phyloP scores from a whole-genome alignment of 2,888 invertebrate genomes.

The Troides oblongomaculatus region DNA sequence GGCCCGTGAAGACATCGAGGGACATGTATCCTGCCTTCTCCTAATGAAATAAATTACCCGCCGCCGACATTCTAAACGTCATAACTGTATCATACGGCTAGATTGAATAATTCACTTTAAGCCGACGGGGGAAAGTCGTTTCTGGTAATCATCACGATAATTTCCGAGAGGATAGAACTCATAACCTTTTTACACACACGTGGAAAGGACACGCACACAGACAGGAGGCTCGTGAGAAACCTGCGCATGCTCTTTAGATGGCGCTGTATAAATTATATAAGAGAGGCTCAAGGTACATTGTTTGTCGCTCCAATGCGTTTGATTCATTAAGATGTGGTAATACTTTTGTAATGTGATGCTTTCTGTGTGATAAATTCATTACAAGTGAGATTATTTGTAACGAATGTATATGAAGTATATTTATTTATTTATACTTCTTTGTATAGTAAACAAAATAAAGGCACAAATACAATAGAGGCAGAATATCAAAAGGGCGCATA shows the following conservation, averaged over 20 bases:
- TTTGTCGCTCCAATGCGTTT: slow-evolving; percentile 49
- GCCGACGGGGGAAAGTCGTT: slow-evolving; percentile 7
- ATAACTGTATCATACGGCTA: slow-evolving; percentile 31
- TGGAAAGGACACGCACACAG: slow-evolving; percentile 43
- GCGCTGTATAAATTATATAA: slow-evolving; percentile 47
- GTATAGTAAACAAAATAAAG: too few species aligned
- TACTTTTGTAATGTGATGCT: slow-evolving; percentile 33
- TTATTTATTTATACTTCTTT: too few species aligned
- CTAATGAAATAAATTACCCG: slow-evolving; percentile 75
- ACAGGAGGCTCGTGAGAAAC: slow-evolving; percentile 58
- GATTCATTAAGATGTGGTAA: slow-evolving; percentile 51
- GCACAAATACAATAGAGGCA: too few species aligned
- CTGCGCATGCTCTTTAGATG: slow-evolving; percentile 41
- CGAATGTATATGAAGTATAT: too few species aligned
- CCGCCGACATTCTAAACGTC: slow-evolving; percentile 38
- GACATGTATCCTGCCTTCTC: slow-evolving; percentile 78
- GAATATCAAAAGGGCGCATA: too few species aligned
- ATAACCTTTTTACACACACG: slow-evolving; percentile 59
- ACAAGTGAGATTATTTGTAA: slow-evolving; percentile 7
- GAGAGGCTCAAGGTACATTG: slow-evolving; percentile 42
- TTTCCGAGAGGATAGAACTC: slow-evolving; percentile 55
- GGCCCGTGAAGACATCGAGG: slow-evolving; percentile 74
- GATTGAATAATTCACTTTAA: slow-evolving; percentile 36
- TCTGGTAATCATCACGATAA: slow-evolving; percentile 28
- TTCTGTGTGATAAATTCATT: slow-evolving; percentile 26